Evolutionary conservation across 64 coral and sea anemone species (phyloP), one percentile per base, ranked within the genome.

Genomic region (Pocillopora verrucosa): DNA sequence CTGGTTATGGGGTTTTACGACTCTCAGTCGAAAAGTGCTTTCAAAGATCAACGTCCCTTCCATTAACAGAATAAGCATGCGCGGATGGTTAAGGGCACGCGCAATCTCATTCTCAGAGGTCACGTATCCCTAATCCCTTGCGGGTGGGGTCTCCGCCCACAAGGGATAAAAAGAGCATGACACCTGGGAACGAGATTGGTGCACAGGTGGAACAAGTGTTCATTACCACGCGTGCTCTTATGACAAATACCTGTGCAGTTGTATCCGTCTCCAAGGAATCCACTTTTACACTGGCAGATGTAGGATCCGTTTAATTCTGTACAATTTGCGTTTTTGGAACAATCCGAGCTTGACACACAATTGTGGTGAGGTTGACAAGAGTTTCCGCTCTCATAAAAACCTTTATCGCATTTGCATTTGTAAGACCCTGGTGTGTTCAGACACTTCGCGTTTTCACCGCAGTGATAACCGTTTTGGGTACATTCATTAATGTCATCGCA

Each of bases 401-500:
- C 77, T 22, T 51, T 22, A 16, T 26, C 30, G n/a, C 88, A 89
- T 0, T 26, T 70, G 58, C 88, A 89, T 17, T 37, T n/a, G 17
- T 34, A 80, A 0, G 88, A 89, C 7, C 88, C 88, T 22, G 11
- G 45, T 11, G 76, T 89, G 65, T 89, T 89, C 30, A 1, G 22
- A 70, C 88, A 89, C 2, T 16, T n/a, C 26, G 60, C 34, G 72
- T 80, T 58, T 59, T 34, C 14, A 37, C 37, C 16, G 19, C 88
- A 80, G 10, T 13, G 6, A 19, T 70, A 2, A 67, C 24, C 13
- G 25, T 72, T 22, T 24, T 13, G 25, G 1, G 15, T 19, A 15
- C 89, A 91, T 72, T 91, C 80, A 59, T 91, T 61, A 17, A 91
- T 75, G 61, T 91, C 89, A 85, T 7, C 1, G 15, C 89, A 91